Evolutionary conservation across 2,113 vertebrate genomes (phyloP).

Genomic region (Gadus chalcogrammus): DNA sequence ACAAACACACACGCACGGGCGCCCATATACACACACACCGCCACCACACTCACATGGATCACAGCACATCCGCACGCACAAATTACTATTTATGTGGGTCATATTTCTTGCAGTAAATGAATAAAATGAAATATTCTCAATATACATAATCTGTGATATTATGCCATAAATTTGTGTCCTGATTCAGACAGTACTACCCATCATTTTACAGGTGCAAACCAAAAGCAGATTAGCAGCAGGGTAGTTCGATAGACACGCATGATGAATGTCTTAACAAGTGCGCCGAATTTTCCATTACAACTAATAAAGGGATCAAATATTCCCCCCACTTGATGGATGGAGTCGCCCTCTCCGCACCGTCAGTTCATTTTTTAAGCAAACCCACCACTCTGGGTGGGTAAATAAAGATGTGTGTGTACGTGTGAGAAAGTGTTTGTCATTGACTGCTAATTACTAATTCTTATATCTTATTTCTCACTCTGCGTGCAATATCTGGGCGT

Average conservation of each 20-base stretch:
- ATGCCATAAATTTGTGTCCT: slow-evolving; percentile 68
- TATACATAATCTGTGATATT: slow-evolving; percentile 69
- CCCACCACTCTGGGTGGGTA: slow-evolving; percentile 58
- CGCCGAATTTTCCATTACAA: slow-evolving; percentile 69
- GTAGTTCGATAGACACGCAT: slow-evolving; percentile 29
- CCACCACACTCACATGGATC: neutral
- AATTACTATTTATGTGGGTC: slow-evolving; percentile 48
- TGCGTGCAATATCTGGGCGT: neutral
- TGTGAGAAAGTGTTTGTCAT: slow-evolving; percentile 17
- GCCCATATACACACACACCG: slow-evolving; percentile 1
- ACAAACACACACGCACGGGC: slow-evolving; percentile 4
- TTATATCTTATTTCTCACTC: neutral
- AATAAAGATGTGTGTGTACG: slow-evolving; percentile 63
- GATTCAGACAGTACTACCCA: slow-evolving; percentile 52
- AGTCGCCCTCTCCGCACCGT: slow-evolving; percentile 24
- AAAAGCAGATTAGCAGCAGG: slow-evolving; percentile 49
- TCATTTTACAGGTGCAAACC: slow-evolving; percentile 61
- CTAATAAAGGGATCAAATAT: slow-evolving; percentile 74
- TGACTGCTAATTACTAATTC: slow-evolving; percentile 42
- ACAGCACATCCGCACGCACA: slow-evolving; percentile 1
- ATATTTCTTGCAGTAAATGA: slow-evolving; percentile 64
- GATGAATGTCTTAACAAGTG: slow-evolving; percentile 75
- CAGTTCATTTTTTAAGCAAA: slow-evolving; percentile 71
- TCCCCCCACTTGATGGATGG: slow-evolving; percentile 70
- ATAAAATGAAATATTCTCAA: slow-evolving; percentile 66